Percentiles rank a stretch among this genome's conserved stretches.
Evolutionary conservation across 2,797 vertebrate species (phyloP).

Genomic region (Pseudocheirus occidentalis): DNA sequence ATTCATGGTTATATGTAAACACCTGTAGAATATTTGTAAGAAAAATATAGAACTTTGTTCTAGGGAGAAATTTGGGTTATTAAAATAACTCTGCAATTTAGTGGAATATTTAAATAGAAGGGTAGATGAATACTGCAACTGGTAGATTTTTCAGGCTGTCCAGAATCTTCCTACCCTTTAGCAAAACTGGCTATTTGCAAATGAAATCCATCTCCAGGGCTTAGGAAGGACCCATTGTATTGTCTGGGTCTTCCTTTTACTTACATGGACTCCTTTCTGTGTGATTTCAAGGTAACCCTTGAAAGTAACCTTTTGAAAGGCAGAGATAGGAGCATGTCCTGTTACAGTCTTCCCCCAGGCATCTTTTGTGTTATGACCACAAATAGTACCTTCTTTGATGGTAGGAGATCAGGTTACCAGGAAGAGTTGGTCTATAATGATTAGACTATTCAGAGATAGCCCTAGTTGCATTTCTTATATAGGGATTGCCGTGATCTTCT

Average conservation of each 20-base stretch:
- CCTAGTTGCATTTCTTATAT: not conserved
- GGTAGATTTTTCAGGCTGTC: not conserved
- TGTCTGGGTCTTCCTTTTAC: not conserved
- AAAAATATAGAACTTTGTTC: not conserved
- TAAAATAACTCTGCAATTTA: not conserved
- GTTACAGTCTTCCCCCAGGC: not conserved
- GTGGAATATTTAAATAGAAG: not conserved
- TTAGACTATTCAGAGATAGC: not conserved
- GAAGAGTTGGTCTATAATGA: not conserved
- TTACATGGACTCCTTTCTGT: not conserved
- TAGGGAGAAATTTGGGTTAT: not conserved
- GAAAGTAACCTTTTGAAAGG: not conserved
- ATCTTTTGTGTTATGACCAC: not conserved
- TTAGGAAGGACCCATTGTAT: not conserved
- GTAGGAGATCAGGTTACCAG: too few relatives aligned
- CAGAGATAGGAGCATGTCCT: not conserved
- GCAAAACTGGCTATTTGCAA: not conserved
- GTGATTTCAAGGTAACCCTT: not conserved
- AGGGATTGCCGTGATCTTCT: not conserved
- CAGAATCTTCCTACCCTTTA: not conserved
- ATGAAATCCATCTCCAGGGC: not conserved
- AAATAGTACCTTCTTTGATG: too few relatives aligned
- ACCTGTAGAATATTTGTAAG: not conserved
- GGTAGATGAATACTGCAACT: not conserved
- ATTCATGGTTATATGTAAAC: not conserved